These are phyloP conservation scores for Rhopalosiphum padi DNA, from an alignment of 1,140 invertebrate species.

Conservation along the genomic window DNA sequence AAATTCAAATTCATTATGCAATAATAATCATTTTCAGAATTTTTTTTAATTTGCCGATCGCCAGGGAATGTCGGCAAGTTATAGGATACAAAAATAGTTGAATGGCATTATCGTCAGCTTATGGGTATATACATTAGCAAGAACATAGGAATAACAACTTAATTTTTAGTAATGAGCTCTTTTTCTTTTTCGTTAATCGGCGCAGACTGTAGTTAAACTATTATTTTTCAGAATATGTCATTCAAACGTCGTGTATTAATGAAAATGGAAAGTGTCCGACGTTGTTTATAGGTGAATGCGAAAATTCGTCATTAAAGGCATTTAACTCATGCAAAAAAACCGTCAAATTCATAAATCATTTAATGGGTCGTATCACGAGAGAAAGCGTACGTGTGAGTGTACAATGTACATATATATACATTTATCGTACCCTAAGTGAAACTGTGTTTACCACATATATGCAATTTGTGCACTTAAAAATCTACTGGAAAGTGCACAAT, in stretches of 20 bases:
- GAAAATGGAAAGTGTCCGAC: background rate
- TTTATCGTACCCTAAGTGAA: conserved; percentile 45
- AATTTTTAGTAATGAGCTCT: background rate
- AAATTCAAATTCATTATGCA: background rate
- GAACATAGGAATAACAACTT: background rate
- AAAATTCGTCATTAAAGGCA: conserved; percentile 41
- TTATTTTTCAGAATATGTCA: conserved; percentile 20
- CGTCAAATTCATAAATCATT: conserved; percentile 52
- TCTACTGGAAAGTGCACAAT: conserved; percentile 44
- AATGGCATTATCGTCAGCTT: background rate
- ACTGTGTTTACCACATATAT: conserved; percentile 37
- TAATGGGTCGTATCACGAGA: conserved; percentile 47
- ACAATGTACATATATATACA: background rate
- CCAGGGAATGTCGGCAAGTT: background rate
- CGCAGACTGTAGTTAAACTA: background rate
- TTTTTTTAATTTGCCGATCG: background rate
- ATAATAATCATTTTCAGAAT: background rate
- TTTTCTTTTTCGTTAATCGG: background rate
- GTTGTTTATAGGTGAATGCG: background rate
- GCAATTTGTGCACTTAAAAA: conserved; percentile 51
- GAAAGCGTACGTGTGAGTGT: conserved; percentile 44
- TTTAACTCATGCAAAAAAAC: conserved; percentile 19
- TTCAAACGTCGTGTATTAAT: conserved; percentile 3
- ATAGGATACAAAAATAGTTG: background rate
- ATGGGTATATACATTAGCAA: background rate